Evolutionary conservation across 2,113 vertebrate genomes (phyloP), one percentile per base, ranked within the genome.

Genomic region (Spizaetus ornatus): DNA sequence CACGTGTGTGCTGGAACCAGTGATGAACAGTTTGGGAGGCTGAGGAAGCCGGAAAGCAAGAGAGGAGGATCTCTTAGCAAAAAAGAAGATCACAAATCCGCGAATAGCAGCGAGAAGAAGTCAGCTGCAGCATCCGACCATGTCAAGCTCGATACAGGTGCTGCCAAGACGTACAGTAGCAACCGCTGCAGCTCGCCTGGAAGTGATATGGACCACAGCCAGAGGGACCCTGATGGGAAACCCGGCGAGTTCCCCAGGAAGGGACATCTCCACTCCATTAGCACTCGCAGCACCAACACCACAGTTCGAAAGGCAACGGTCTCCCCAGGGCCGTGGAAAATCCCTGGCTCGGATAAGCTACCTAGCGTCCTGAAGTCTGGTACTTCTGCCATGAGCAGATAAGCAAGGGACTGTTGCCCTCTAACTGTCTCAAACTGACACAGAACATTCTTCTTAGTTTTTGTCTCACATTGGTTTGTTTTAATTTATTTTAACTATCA

Each of bases 271-370:
- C 98, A 97, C 90, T 96, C 98, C 96, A 97, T 94, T 88, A 98
- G 96, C 97, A 98, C 80, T 95, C 97, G 91, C 97, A 98, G 97
- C 95, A 96, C 97, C 97, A 94, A 96, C 82, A 87, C 97, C 70
- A 93, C 98, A 29, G 98, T 98, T 94, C 98, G 99, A 96, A 99
- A 99, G 98, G 98, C 98, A 93, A 99, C 99, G 3, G 98, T 99
- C 91, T 99, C 99, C 71, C 99, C 99, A 1, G 99, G 99, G 89
- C 99, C 99, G 0, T 99, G 99, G 99, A 99, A 99, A 98, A 99
- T 99, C 96, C 99, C 99, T 4, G 99, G 99, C 85, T 99, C 99
- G 3, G 99, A 99, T 98, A 99, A 99, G 98, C 98, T 99, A 97
- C 99, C 99, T 34, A 98, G 98, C 79, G 97, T 98, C 48, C 98